These are phyloP conservation scores for Camponotus pennsylvanicus DNA, from an alignment of 1,140 invertebrate genomes.

Conservation along the genomic window DNA sequence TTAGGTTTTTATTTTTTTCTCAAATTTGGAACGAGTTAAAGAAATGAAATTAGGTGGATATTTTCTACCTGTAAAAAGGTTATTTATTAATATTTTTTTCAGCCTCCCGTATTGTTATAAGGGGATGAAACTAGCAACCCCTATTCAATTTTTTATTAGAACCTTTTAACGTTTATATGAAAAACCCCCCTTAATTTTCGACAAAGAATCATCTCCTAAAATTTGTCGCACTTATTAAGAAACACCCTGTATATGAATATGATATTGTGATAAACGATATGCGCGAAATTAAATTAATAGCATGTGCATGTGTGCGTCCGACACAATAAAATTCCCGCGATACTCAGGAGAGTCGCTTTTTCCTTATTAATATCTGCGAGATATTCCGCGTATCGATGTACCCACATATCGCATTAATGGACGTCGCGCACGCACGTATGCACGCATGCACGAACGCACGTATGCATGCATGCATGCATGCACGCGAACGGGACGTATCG, in stretches of 20 bases:
- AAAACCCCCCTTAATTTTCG: too few species aligned
- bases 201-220: too few species aligned
- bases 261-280: background rate
- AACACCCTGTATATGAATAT: background rate
- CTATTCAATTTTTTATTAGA: too few species aligned
- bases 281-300: background rate
- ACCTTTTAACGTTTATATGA: too few species aligned
- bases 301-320: background rate
- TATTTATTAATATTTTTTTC: too few species aligned
- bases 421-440: slow-evolving; percentile 34
- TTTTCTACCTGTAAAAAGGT: too few species aligned
- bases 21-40: too few species aligned
- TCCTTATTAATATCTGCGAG: background rate
- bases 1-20: too few species aligned
- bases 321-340: slow-evolving; percentile 1
- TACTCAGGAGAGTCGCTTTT: background rate
- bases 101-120: too few species aligned
- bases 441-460: slow-evolving; percentile 7
- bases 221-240: too few species aligned
- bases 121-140: too few species aligned
- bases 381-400: slow-evolving; percentile 41
- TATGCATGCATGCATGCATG: slow-evolving; percentile 28
- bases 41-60: too few species aligned
- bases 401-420: slow-evolving; percentile 32
- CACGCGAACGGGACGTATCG: slow-evolving; percentile 31